A percentile compares a stretch with the other conserved stretches of the same genome.
Evolutionary conservation across 2,888 invertebrate species (phyloP).

Genomic region (Pristionchus entomophagus): DNA sequence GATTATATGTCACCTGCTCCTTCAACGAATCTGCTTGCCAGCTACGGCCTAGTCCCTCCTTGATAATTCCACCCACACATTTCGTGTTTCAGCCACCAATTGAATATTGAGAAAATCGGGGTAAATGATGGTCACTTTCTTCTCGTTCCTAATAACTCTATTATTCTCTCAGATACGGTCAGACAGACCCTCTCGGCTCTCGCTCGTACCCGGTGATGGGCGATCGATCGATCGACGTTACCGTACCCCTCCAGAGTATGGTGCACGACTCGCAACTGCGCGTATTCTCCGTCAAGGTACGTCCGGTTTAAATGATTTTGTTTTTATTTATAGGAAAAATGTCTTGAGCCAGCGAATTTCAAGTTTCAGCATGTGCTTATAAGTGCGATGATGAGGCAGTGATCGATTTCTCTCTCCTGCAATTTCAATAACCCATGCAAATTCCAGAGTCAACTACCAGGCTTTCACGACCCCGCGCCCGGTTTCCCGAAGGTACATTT

Average conservation of each 20-base stretch:
- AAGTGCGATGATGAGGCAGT: too few species aligned
- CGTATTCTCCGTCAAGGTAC: slow-evolving; percentile 68
- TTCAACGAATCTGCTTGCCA: too few species aligned
- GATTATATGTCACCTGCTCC: too few species aligned
- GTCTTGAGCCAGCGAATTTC: background rate
- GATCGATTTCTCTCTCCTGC: background rate
- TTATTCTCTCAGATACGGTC: slow-evolving; percentile 56
- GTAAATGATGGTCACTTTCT: too few species aligned
- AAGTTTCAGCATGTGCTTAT: background rate
- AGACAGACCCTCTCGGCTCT: slow-evolving; percentile 58
- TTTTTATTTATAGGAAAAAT: background rate
- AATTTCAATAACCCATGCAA: background rate
- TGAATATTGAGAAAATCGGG: background rate
- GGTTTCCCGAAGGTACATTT: slow-evolving; percentile 88
- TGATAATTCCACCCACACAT: too few species aligned
- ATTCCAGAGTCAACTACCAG: slow-evolving; percentile 91
- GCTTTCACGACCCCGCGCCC: slow-evolving; percentile 93
- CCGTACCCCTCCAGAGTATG: slow-evolving; percentile 93
- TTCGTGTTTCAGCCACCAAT: background rate
- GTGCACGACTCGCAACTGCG: slow-evolving; percentile 89
- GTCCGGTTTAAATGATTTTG: background rate
- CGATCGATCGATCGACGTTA: slow-evolving; percentile 83
- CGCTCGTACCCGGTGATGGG: slow-evolving; percentile 70
- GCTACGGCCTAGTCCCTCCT: too few species aligned
- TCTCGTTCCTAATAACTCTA: too few species aligned